Percentiles rank a stretch among this genome's conserved stretches.
Conservation (phyloP, 2,888 invertebrate species). For the Dolomedes plantarius region DNA sequence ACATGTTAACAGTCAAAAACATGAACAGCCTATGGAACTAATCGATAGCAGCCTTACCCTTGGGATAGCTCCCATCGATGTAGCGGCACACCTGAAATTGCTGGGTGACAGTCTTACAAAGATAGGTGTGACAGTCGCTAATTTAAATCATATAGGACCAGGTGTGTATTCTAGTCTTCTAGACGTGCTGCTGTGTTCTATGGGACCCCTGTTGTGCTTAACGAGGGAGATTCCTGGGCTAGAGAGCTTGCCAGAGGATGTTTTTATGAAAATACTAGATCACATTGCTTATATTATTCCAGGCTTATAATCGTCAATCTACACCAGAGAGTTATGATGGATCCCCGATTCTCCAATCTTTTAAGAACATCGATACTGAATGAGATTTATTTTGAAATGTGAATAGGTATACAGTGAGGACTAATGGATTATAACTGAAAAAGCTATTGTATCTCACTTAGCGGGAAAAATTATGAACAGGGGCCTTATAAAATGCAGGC, state of each 20-base stretch:
- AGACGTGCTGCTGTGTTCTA: conserved; percentile 92
- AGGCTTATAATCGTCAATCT: conserved; percentile 83
- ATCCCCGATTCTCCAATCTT: no score
- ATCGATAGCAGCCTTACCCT: not conserved
- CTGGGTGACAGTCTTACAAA: conserved; percentile 94
- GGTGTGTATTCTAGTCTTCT: conserved; percentile 94
- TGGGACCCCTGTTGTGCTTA: conserved; percentile 91
- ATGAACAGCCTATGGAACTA: no score
- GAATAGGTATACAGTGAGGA: no score
- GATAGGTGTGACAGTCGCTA: conserved; percentile 81
- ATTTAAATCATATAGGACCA: conserved; percentile 89
- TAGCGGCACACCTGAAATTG: conserved; percentile 93
- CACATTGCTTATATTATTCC: conserved; percentile 97
- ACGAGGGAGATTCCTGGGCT: conserved; percentile 88
- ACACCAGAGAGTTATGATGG: no score
- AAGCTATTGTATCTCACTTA: no score
- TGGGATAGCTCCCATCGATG: conserved; percentile 84
- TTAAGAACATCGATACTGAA: no score
- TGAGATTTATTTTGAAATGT: no score
- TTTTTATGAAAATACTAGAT: conserved; percentile 85
- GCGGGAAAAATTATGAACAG: no score
- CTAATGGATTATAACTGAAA: no score
- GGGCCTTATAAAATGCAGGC: no score
- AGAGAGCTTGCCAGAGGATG: conserved; percentile 81
- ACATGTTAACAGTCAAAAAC: no score